Percentiles rank a stretch among this genome's conserved stretches.
Conservation (phyloP, 2,113 vertebrate genomes). For the Anolis carolinensis region DNA sequence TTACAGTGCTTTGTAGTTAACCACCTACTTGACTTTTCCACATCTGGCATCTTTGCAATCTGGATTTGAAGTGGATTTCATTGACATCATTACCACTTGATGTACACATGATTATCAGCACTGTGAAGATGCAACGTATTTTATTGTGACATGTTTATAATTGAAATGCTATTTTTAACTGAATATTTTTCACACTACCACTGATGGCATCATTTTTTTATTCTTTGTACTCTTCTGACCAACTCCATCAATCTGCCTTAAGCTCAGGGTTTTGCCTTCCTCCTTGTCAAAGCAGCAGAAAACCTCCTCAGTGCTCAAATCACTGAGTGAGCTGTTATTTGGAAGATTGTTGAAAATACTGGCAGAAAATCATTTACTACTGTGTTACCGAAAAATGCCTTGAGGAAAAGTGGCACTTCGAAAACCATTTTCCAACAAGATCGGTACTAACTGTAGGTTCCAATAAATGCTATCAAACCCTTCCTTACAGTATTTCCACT, state of each 20-base stretch:
- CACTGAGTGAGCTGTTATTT: background rate
- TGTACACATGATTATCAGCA: no score
- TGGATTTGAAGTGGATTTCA: no score
- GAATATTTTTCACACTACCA: background rate
- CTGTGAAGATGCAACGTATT: no score
- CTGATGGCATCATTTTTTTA: background rate
- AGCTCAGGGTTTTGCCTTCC: background rate
- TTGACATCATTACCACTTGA: no score
- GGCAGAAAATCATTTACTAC: constrained; percentile 34
- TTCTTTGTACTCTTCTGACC: background rate
- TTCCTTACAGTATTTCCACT: background rate
- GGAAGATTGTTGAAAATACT: background rate
- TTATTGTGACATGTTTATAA: background rate
- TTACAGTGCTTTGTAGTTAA: background rate
- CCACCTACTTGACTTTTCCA: no score
- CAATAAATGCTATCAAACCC: background rate
- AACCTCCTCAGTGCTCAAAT: constrained; percentile 1
- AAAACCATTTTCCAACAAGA: constrained; percentile 9
- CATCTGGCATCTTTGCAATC: no score
- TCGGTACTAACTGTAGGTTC: constrained; percentile 9
- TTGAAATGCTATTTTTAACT: background rate
- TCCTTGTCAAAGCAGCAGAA: background rate
- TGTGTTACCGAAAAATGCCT: constrained; percentile 12
- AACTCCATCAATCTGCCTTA: background rate
- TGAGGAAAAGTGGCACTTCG: background rate